Conservation (phyloP, 1,140 invertebrate genomes). For the Zaprionus ornatus region DNA sequence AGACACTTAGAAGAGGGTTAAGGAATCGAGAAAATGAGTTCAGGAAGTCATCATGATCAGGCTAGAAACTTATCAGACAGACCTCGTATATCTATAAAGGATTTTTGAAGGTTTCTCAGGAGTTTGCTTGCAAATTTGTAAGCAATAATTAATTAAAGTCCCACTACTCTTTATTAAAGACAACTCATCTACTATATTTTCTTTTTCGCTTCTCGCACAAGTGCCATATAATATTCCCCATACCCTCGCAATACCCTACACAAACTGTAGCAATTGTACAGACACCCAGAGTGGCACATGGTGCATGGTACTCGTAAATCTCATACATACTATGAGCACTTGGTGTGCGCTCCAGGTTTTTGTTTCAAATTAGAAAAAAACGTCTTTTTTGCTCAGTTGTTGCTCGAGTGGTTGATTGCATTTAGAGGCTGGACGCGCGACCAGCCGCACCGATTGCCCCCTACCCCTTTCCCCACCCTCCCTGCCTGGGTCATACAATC, state of each 20-base stretch:
- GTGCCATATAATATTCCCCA: neutral
- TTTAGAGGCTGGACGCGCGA: constrained; percentile 58
- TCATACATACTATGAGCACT: constrained; percentile 29
- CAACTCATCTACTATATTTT: neutral
- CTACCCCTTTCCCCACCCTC: neutral
- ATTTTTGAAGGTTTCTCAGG: too few species aligned
- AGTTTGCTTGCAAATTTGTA: too few species aligned
- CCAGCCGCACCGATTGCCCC: neutral
- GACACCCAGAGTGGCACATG: constrained; percentile 45
- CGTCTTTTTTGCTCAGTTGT: constrained; percentile 36
- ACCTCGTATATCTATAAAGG: too few species aligned
- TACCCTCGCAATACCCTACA: neutral
- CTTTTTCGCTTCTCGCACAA: neutral
- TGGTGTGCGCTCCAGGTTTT: constrained; percentile 39
- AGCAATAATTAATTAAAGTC: too few species aligned
- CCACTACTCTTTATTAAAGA: too few species aligned
- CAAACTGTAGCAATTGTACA: constrained; percentile 68
- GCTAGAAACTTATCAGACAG: too few species aligned
- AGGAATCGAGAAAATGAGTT: too few species aligned
- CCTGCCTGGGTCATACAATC: neutral
- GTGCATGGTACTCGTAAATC: constrained; percentile 4
- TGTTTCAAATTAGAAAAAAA: constrained; percentile 41
- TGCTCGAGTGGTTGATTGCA: constrained; percentile 74
- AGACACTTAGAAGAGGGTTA: neutral
- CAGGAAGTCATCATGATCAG: too few species aligned